Base-by-base conservation (phyloP, 2,113 vertebrate genomes). In the Poecilia latipinna region DNA sequence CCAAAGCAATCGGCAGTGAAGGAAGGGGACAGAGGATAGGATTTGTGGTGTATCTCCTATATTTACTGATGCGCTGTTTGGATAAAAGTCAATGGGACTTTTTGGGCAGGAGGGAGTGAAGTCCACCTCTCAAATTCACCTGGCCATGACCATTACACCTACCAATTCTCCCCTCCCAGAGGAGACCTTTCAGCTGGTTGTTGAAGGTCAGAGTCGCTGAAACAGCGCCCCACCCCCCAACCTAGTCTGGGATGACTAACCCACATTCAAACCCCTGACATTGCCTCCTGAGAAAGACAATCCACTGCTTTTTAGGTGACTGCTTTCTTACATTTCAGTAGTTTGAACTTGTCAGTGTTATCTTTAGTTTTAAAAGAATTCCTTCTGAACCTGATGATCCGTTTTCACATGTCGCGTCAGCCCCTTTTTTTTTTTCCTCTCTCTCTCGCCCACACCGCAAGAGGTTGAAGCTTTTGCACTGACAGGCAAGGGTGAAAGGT, bases 171-270 rank as follows among this genome's bases (percentile, higher is more conserved):
- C 67, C 33, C 70, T 78, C 77, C 82, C 79, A 83, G 70, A 85
- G 88, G 88, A 92, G 81, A 87, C 82, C 86, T 91, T 91, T 85
- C 87, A 79, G 82, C 28, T 24, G 28, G 80, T 86, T 90, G 86
- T 78, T 89, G 80, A 90, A 89, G 86, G 88, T 93, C 90, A 88
- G 74, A 77, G 72, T 82, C 77, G 83, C 64, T 77, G 71, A 72
- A 90, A 64, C 63, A 26, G 64, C 65, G 75, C 65, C 81, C 89
- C 70, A 1, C 84, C 87, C 24, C 51, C 88, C 84, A 85, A 83
- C 65, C 65, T n/a, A 61, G 78, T 82, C 80, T 87, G 62, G 68
- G 78, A 29, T 80, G 75, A 78, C 75, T 85, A 84, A 85, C 75
- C 87, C 81, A 89, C 81, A 83, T 88, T 73, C 82, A 85, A 62